Evolutionary conservation across 2,888 invertebrate species (phyloP), one percentile per base, ranked within the genome.

Genomic region (Rhaphigaster nebulosa): DNA sequence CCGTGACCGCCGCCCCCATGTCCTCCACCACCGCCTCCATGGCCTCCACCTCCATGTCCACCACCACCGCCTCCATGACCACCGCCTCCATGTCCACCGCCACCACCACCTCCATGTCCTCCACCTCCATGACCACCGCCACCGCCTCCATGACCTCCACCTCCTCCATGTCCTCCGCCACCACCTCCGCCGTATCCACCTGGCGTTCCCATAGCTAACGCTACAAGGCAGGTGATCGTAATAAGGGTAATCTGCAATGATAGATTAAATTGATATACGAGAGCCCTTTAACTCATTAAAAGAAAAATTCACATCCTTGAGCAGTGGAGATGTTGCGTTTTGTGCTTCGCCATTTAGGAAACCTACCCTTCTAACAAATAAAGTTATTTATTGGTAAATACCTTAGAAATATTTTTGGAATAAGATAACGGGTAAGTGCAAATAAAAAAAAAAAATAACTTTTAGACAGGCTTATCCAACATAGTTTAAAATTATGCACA

Each of bases 101-200:
- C 20, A 29, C 52, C 87, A 0, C 87, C 87, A 13, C 52, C 50
- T 29, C 65, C 65, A 5, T 34, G 29, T 0, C 65, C 65, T 3
- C 65, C 65, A 0, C 87, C 52, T 1, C 87, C 87, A 10, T 34
- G 18, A 2, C 87, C 87, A 23, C 26, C 10, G 5, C 54, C 50
- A 3, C 52, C 50, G 13, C 87, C 87, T 54, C 54, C 54, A 13
- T 38, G 38, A 8, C 54, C 54, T 0, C 52, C 88, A 1, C 54
- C 38, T 29, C 88, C 88, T 34, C 88, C 88, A 23, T 26, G 29
- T 34, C 88, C 54, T 18, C 38, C 29, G 20, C 88, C 54, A 56
- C 88, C 88, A 3, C 65, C 65, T 29, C 70, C 70, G 70, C 70
- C 70, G 38, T 76, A 76, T 76, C 70, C 70, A 38, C 70, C 70